A percentile compares a stretch with the other conserved stretches of the same genome.
These are phyloP conservation scores for Burhinus bistriatus DNA, from an alignment of 2,113 vertebrate species.

Conservation along the genomic window DNA sequence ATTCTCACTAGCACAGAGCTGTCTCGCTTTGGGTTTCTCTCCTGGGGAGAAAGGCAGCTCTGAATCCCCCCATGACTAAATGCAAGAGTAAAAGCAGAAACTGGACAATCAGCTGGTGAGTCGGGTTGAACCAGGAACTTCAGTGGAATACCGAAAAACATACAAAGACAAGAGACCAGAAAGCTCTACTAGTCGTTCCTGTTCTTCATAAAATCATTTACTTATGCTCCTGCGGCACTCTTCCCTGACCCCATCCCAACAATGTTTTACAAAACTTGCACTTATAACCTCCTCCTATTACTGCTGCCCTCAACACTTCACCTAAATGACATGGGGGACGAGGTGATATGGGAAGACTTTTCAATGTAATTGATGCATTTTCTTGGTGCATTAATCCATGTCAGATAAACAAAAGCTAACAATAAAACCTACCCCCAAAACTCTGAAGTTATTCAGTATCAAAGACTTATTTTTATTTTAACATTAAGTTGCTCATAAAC, in stretches of 20 bases:
- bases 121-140: rapidly evolving
- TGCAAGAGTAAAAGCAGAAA: not conserved
- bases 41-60: not conserved
- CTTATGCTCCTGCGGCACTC: not conserved
- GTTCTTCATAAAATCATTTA: not conserved
- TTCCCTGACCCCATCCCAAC: not conserved
- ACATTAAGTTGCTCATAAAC: not conserved
- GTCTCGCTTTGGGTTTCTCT: not conserved
- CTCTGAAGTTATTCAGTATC: not conserved
- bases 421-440: not conserved
- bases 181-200: not conserved
- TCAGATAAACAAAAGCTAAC: not conserved
- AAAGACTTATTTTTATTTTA: not conserved
- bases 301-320: not conserved
- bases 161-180: not conserved
- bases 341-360: not conserved
- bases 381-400: not conserved
- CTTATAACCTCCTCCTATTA: not conserved
- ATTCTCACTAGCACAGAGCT: not conserved
- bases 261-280: not conserved
- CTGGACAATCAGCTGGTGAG: not conserved
- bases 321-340: rapidly evolving
- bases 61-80: not conserved
- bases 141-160: not conserved
- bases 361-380: not conserved